Evolutionary conservation across 1,140 invertebrate genomes (phyloP), one percentile per base, ranked within the genome.

Genomic region (Drosophila sechellia): DNA sequence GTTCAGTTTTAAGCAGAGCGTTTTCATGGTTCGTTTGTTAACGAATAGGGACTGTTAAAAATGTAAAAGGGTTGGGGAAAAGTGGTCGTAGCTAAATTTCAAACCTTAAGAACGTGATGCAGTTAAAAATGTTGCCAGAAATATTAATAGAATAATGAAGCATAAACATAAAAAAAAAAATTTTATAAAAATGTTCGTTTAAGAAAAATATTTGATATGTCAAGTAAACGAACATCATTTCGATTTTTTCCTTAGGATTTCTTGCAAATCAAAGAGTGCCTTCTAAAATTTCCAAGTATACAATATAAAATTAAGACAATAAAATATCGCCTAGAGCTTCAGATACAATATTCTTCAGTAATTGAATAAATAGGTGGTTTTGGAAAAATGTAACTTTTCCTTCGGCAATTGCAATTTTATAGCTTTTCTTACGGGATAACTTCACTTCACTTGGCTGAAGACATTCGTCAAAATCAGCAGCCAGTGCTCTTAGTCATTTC

Each of bases 11-110:
- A 34, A 53, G 58, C 40, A 15, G 15, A 53, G 42, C 48, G 40
- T 48, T 75, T 65, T 57, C 48, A 75, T 42, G 71, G 50, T 13
- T 75, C 72, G 72, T 75, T 57, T 49, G 22, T 4, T 31, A 39
- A 12, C 57, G 22, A 48, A 45, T 12, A 48, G 20, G 20, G 43
- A 12, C 17, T 49, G 48, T 17, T n/a, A 13, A 34, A 35, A 50
- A 10, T 17, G 40, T 5, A 11, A 42, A 25, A 48, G 15, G 42
- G 54, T 15, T 39, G 8, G 1, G 53, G 10, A 59, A 58, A 43
- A 68, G 31, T 45, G 25, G 27, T 37, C 34, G 11, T 12, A 27
- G 17, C 15, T 39, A 6, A 17, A 34, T 10, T 13, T 27, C 3
- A 22, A 46, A 11, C 17, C 55, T 13, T 43, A 1, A 1, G 17